Evolutionary conservation across 2,888 invertebrate species (phyloP).

Genomic region (Kuschelorhynchus macadamiae): DNA sequence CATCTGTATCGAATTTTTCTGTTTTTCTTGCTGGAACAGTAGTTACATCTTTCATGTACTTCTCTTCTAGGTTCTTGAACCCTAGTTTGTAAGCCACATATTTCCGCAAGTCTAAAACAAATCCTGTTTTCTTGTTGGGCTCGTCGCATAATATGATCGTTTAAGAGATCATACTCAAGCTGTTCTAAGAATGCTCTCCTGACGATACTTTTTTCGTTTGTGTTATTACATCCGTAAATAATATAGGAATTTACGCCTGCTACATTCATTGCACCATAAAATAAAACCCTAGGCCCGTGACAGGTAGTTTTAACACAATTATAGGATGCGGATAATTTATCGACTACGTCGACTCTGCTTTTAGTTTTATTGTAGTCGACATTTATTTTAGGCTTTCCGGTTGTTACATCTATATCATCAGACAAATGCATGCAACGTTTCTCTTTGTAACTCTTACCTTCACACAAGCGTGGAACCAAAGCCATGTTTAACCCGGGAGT

Average conservation of each 20-base stretch:
- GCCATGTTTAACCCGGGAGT: no score
- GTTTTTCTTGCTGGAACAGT: constrained; percentile 13
- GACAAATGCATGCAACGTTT: constrained; percentile 10
- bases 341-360: constrained; percentile 9
- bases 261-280: constrained; percentile 14
- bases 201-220: constrained; percentile 4
- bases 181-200: neutral
- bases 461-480: no score
- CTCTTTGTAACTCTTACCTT: no score
- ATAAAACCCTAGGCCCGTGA: constrained; percentile 15
- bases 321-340: constrained; percentile 13
- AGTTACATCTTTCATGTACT: constrained; percentile 17
- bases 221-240: constrained; percentile 1
- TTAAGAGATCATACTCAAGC: neutral
- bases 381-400: neutral
- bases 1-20: constrained; percentile 17
- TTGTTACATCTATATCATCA: neutral
- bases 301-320: constrained; percentile 11
- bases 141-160: constrained; percentile 6
- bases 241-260: neutral
- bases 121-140: constrained; percentile 8
- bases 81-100: constrained; percentile 14
- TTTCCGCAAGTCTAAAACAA: constrained; percentile 15
- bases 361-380: constrained; percentile 5
- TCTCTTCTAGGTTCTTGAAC: constrained; percentile 14